Evolutionary conservation across 2,888 invertebrate species (phyloP).

Genomic region (Ephialtes manifestator): DNA sequence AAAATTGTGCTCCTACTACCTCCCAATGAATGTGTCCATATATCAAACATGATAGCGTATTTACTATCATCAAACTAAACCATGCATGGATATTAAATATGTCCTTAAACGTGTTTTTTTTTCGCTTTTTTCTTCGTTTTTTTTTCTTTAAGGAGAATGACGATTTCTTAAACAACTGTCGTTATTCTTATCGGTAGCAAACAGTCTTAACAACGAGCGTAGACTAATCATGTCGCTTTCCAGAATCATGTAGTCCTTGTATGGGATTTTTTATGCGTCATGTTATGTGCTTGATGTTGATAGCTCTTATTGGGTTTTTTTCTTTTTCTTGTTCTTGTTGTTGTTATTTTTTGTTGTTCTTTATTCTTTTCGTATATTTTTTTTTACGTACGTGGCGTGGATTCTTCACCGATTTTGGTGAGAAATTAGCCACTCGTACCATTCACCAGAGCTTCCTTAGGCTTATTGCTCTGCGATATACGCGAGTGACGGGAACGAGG

Average conservation of each 20-base stretch:
- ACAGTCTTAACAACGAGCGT: slow-evolving; percentile 85
- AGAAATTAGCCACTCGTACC: slow-evolving; percentile 87
- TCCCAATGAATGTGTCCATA: slow-evolving; percentile 85
- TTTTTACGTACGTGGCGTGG: slow-evolving; percentile 58
- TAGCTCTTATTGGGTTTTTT: slow-evolving; percentile 73
- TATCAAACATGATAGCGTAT: slow-evolving; percentile 81
- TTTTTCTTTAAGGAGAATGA: slow-evolving; percentile 73
- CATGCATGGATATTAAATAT: slow-evolving; percentile 85
- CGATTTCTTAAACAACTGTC: slow-evolving; percentile 79
- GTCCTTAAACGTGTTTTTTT: slow-evolving; percentile 81
- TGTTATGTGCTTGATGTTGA: slow-evolving; percentile 77
- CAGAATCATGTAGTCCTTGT: slow-evolving; percentile 84
- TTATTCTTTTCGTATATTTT: slow-evolving; percentile 49
- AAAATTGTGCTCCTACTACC: slow-evolving; percentile 82
- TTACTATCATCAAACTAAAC: slow-evolving; percentile 83
- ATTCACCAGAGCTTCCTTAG: slow-evolving; percentile 90
- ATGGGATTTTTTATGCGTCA: slow-evolving; percentile 83
- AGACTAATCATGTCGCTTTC: slow-evolving; percentile 84
- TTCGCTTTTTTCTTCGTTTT: slow-evolving; percentile 64
- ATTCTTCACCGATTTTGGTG: slow-evolving; percentile 19
- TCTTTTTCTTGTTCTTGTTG: slow-evolving; percentile 73
- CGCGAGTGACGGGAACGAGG: slow-evolving; percentile 82
- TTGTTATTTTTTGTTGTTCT: slow-evolving; percentile 27
- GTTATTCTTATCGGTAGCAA: slow-evolving; percentile 84
- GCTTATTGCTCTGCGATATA: slow-evolving; percentile 86